Evolutionary conservation across 2,888 invertebrate genomes (phyloP).

Genomic region (Ormia ochracea): DNA sequence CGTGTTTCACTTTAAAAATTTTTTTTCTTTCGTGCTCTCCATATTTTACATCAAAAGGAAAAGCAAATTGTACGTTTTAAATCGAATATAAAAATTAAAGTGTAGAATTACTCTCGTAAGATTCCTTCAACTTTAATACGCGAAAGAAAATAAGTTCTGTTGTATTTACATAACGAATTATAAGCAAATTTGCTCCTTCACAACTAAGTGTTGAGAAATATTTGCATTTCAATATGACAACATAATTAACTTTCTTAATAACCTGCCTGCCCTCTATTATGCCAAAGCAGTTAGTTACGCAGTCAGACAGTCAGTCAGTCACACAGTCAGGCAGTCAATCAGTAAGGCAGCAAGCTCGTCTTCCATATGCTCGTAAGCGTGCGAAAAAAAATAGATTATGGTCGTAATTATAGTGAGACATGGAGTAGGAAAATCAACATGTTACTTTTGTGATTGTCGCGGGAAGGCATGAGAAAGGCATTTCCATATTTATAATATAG

Average conservation of each 20-base stretch:
- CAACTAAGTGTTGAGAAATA: conserved; percentile 18
- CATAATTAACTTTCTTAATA: conserved; percentile 51
- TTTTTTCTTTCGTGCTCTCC: too few species aligned
- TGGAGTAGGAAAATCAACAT: conserved; percentile 21
- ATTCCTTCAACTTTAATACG: neutral
- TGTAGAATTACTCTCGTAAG: neutral
- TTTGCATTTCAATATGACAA: conserved; percentile 50
- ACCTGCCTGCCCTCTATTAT: conserved; percentile 3
- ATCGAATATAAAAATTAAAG: neutral
- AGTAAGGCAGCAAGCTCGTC: too few species aligned
- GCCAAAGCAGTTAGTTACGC: conserved; percentile 5
- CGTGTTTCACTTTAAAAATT: too few species aligned
- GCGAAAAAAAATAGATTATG: neutral
- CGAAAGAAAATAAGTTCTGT: neutral
- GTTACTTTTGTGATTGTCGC: neutral
- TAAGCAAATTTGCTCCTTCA: neutral
- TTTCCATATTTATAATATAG: conserved; percentile 21
- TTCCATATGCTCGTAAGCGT: neutral
- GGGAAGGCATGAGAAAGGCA: conserved; percentile 11
- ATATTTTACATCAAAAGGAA: neutral
- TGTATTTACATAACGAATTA: neutral
- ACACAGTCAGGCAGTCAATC: neutral
- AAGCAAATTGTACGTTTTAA: neutral
- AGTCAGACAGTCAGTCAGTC: neutral
- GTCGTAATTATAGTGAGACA: conserved; percentile 14